phyloP scores from a whole-genome alignment of 2,797 vertebrate species.

The Chaetodon trifasciatus region DNA sequence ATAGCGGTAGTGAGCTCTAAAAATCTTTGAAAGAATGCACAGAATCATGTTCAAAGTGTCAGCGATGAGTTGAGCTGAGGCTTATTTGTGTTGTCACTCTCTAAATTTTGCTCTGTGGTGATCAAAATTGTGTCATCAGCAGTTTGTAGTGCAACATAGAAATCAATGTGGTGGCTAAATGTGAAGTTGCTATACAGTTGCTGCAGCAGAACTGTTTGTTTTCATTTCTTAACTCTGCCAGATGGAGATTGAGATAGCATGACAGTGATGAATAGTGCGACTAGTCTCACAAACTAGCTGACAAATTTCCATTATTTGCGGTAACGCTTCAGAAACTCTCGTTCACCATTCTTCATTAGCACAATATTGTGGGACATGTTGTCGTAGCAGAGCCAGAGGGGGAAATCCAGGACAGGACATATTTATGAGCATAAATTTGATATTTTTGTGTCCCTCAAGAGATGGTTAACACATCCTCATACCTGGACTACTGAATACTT shows the following conservation, averaged over 20 bases:
- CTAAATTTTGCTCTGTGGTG: not conserved
- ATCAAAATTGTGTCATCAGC: slow-evolving; percentile 4
- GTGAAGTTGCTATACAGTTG: slow-evolving; percentile 5
- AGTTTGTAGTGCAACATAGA: slow-evolving; percentile 7
- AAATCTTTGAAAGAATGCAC: not conserved
- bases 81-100: not conserved
- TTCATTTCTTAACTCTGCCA: slow-evolving; percentile 37
- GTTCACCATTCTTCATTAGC: slow-evolving; percentile 53
- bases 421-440: not conserved
- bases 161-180: slow-evolving; percentile 7
- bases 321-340: slow-evolving; percentile 45
- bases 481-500: too few relatives aligned
- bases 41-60: not conserved
- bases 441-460: too few relatives aligned
- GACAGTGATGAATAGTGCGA: slow-evolving; percentile 63
- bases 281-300: slow-evolving; percentile 58
- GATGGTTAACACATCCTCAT: too few relatives aligned
- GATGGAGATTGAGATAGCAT: slow-evolving; percentile 61
- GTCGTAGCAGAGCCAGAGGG: slow-evolving; percentile 18
- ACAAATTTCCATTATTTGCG: slow-evolving; percentile 61
- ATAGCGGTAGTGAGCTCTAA: not conserved
- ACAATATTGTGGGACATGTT: slow-evolving; percentile 22
- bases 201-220: slow-evolving; percentile 29
- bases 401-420: slow-evolving; percentile 4
- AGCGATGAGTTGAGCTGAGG: not conserved